Percentiles rank a stretch among this genome's conserved stretches.
Conservation (phyloP, 2,797 vertebrate genomes). For the Neosilurus mollespiculum region DNA sequence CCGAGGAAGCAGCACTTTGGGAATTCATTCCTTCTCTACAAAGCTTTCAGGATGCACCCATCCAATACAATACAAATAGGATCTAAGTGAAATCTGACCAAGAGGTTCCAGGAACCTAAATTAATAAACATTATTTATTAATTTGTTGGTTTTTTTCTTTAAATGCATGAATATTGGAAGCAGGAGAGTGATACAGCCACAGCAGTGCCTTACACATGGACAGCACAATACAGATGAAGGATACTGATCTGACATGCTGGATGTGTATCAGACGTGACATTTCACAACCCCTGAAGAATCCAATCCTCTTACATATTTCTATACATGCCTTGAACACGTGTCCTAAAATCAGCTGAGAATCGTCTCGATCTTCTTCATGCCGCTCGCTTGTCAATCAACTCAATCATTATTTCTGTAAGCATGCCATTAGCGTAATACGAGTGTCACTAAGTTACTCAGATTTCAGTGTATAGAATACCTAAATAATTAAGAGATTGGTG, state of each 20-base stretch:
- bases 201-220: too few relatives aligned
- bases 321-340: background rate
- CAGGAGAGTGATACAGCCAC: too few relatives aligned
- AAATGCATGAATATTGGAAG: background rate
- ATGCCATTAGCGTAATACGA: background rate
- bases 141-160: too few relatives aligned
- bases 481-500: background rate
- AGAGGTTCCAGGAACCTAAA: background rate
- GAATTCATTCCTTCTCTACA: background rate
- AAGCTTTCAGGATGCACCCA: background rate
- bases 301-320: background rate
- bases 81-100: too few relatives aligned
- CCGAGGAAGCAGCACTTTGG: constrained; percentile 24
- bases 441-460: background rate
- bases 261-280: background rate
- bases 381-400: background rate
- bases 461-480: background rate
- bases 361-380: background rate
- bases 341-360: background rate
- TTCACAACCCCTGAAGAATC: background rate
- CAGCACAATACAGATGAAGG: background rate
- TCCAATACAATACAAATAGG: background rate
- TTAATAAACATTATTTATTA: too few relatives aligned
- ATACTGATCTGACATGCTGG: background rate
- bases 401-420: background rate